Evolutionary conservation across 2,888 invertebrate genomes (phyloP), one percentile per base, ranked within the genome.

Genomic region (Drosophila austrosaltans): DNA sequence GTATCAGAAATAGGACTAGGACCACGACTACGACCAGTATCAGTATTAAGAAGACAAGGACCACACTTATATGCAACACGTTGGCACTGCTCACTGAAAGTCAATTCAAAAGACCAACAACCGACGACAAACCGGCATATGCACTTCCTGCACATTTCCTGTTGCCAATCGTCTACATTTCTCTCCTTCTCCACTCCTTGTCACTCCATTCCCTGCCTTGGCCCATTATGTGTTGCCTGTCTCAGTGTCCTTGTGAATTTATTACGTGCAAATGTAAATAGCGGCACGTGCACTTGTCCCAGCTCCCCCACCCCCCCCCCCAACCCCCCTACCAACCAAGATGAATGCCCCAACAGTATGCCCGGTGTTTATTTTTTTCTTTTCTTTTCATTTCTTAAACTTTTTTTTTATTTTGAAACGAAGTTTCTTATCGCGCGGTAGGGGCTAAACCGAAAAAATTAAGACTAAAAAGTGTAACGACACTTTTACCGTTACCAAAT

Each of bases 181-280:
- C 22, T 25, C 16, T 2, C 16, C n/a, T 4, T 48, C 4, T 4
- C 59, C 40, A 16, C 16, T 16, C 16, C 16, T 16, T 5, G 36
- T 8, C 66, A 39, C 28, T 6, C 44, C 16, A 16, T 16, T 0
- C 16, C 16, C 16, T 36, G 1, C 8, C 8, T 36, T 36, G 36
- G 36, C 36, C 36, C 36, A 36, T 36, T 36, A 36, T 36, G 10
- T 36, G 36, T 36, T 22, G n/a, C 8, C 53, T 58, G 20, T 48
- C 59, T 40, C 36, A 56, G 39, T 30, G 73, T 72, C 70, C 78
- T 67, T 67, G 56, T 68, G 83, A 88, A 90, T 90, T 90, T 90
- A 90, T 90, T 84, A 90, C 85, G 90, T 90, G 89, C 81, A 88
- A 90, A 90, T 90, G 90, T 90, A 90, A 90, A 90, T 90, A 89